Evolutionary conservation across 2,113 vertebrate species (phyloP).

Genomic region (Cryptomyrus ogoouensis): DNA sequence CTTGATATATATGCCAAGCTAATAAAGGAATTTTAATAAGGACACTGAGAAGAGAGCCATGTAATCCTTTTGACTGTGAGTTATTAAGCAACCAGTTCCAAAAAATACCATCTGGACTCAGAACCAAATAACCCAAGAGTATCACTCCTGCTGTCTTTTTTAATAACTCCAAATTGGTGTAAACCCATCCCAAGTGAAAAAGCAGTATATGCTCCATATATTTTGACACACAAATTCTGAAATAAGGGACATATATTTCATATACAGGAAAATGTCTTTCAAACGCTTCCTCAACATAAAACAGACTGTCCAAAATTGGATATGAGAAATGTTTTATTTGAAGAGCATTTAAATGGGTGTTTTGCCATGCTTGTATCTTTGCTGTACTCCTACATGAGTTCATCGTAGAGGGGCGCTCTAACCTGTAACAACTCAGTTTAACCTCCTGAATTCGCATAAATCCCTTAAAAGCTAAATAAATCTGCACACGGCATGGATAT

Average conservation of each 20-base stretch:
- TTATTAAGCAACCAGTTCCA: conserved; percentile 2
- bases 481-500: background rate
- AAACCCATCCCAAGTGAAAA: background rate
- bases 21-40: conserved; percentile 19
- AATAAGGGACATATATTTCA: background rate
- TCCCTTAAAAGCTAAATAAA: background rate
- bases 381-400: background rate
- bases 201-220: background rate
- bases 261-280: background rate
- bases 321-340: background rate
- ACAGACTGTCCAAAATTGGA: background rate
- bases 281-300: background rate
- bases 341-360: background rate
- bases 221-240: background rate
- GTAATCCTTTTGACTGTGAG: background rate
- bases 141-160: background rate
- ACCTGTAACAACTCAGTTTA: background rate
- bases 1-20: conserved; percentile 1
- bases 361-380: background rate
- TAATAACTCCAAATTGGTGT: background rate
- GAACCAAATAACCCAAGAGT: conserved; percentile 9
- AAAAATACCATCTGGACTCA: conserved; percentile 11
- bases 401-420: background rate
- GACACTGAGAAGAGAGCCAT: background rate
- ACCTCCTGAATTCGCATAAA: background rate